Conservation (phyloP, 2,797 vertebrate genomes). For the Chrosomus eos region DNA sequence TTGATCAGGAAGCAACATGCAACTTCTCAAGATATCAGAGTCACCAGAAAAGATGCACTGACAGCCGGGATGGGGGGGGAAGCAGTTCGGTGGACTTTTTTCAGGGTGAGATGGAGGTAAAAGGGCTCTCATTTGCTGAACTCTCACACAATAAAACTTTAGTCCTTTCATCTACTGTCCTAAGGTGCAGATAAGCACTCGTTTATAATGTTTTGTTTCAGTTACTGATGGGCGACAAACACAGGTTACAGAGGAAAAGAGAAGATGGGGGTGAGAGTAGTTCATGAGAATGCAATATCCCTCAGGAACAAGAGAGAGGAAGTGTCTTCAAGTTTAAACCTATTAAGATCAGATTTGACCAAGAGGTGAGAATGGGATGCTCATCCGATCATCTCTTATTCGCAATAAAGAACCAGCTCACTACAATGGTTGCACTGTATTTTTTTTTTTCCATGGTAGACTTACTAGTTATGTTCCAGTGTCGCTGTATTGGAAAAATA, state of each 20-base stretch:
- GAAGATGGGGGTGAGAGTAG: slow-evolving; percentile 40
- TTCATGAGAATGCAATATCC: slow-evolving; percentile 36
- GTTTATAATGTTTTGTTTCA: slow-evolving; percentile 91
- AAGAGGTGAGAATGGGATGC: neutral
- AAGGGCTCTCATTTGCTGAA: slow-evolving; percentile 82
- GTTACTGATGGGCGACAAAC: slow-evolving; percentile 93
- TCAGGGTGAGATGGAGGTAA: slow-evolving; percentile 60
- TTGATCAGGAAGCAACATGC: slow-evolving; percentile 79
- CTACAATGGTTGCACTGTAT: too few relatives aligned
- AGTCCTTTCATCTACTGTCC: slow-evolving; percentile 90
- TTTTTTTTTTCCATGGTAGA: neutral
- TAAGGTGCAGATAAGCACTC: slow-evolving; percentile 91
- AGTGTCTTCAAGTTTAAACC: neutral
- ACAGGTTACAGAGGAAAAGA: slow-evolving; percentile 74
- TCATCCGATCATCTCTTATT: neutral
- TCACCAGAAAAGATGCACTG: slow-evolving; percentile 52
- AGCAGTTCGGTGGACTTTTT: slow-evolving; percentile 70
- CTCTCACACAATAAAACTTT: slow-evolving; percentile 89
- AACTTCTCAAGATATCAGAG: slow-evolving; percentile 74
- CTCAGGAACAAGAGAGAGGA: slow-evolving; percentile 57
- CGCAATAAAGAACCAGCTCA: neutral
- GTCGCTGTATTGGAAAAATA: neutral
- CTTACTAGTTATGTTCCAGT: neutral
- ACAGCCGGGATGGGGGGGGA: slow-evolving; percentile 77
- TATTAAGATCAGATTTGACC: neutral